Percentiles rank a stretch among this genome's conserved stretches.
These are phyloP conservation scores for Lysandra bellargus DNA, from an alignment of 2,888 invertebrate species.

Conservation along the genomic window DNA sequence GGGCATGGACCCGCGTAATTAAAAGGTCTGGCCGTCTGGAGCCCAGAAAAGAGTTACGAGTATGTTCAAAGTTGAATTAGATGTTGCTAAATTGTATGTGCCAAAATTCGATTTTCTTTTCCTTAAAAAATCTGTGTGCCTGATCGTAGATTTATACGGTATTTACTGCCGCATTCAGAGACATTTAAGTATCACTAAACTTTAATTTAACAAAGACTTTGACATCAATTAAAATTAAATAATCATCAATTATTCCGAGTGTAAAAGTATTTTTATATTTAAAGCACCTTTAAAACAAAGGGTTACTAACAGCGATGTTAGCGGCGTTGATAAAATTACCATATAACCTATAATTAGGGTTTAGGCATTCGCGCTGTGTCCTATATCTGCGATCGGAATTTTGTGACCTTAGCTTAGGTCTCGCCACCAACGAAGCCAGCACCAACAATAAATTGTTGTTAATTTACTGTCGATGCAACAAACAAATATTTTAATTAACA, in stretches of 20 bases:
- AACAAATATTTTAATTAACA: conserved; percentile 45
- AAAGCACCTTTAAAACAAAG: conserved; percentile 20
- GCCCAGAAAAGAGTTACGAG: neutral
- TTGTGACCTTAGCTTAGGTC: conserved; percentile 20
- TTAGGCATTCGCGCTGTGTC: conserved; percentile 23
- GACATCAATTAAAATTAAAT: no score
- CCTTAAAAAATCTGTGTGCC: no score
- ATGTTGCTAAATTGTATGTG: no score
- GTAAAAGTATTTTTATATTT: neutral
- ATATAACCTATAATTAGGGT: conserved; percentile 22
- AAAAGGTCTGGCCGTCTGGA: neutral
- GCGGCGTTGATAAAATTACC: conserved; percentile 18
- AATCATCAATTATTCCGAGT: no score
- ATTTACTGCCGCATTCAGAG: no score
- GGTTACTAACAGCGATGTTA: conserved; percentile 30
- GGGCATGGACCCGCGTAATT: neutral
- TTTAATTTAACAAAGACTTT: no score
- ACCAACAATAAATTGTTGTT: conserved; percentile 43
- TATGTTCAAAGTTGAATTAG: no score
- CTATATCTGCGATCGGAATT: conserved; percentile 35
- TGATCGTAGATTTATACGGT: no score
- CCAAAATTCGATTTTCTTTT: no score
- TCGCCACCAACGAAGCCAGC: conserved; percentile 42
- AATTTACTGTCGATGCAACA: conserved; percentile 44
- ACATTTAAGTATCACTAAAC: no score